These are phyloP conservation scores for Polypedilum vanderplanki DNA, from an alignment of 1,140 invertebrate species.

Conservation along the genomic window DNA sequence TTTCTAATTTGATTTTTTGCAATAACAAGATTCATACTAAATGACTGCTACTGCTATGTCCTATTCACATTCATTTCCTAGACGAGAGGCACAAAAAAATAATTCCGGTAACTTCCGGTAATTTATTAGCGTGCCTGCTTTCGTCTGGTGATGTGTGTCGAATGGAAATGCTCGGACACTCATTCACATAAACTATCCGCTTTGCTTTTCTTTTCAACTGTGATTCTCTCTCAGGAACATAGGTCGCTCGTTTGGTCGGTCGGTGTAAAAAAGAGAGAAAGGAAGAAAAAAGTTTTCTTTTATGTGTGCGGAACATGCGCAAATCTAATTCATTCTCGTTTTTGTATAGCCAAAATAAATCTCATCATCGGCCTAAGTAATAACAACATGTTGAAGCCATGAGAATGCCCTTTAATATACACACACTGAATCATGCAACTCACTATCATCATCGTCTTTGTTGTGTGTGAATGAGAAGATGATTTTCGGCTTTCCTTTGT, in stretches of 20 bases:
- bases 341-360: conserved; percentile 5
- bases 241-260: no score
- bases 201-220: neutral
- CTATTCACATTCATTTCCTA: conserved; percentile 5
- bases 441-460: neutral
- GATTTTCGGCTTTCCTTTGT: conserved; percentile 8
- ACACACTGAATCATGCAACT: neutral
- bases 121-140: neutral
- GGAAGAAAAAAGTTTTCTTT: neutral
- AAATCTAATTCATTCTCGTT: no score
- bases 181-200: neutral
- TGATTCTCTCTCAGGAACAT: neutral
- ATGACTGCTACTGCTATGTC: neutral
- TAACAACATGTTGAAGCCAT: neutral
- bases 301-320: neutral
- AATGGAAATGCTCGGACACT: conserved; percentile 8
- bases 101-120: neutral
- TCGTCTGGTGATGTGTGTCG: neutral
- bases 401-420: neutral
- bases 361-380: neutral
- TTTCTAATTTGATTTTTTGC: neutral
- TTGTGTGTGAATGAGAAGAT: neutral
- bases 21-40: no score
- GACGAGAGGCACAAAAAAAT: neutral
- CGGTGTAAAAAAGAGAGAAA: no score